These are phyloP conservation scores for Sebastes steindachneri DNA, from an alignment of 2,797 vertebrate species.

Conservation along the genomic window DNA sequence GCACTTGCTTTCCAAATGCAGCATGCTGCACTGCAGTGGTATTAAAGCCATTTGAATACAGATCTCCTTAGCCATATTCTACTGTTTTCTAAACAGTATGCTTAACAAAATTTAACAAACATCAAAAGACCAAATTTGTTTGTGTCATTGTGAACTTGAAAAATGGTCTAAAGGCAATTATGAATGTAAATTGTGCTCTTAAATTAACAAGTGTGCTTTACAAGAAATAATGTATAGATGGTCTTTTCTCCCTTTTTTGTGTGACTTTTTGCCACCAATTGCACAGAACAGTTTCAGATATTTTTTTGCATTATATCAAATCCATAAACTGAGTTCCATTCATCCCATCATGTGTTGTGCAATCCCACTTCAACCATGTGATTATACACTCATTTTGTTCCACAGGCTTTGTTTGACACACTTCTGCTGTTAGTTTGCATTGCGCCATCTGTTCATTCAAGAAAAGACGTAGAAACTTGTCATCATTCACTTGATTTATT, in stretches of 20 bases:
- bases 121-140: constrained; percentile 34
- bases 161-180: constrained; percentile 26
- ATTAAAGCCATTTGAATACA: constrained; percentile 68
- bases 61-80: constrained; percentile 67
- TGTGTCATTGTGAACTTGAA: constrained; percentile 23
- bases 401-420: constrained; percentile 4
- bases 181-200: constrained; percentile 58
- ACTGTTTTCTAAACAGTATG: constrained; percentile 33
- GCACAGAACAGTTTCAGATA: constrained; percentile 12
- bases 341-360: neutral
- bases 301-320: constrained; percentile 44
- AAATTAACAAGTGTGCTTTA: constrained; percentile 44
- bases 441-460: neutral
- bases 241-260: constrained; percentile 6
- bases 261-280: constrained; percentile 2
- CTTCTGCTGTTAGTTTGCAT: constrained; percentile 19
- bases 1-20: constrained; percentile 60
- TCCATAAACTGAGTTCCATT: constrained; percentile 32
- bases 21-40: constrained; percentile 57
- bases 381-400: neutral
- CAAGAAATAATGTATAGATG: constrained; percentile 23
- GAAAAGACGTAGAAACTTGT: constrained; percentile 7
- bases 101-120: constrained; percentile 14
- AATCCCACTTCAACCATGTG: constrained; percentile 18
- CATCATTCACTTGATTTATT: constrained; percentile 3